Evolutionary conservation across 2,888 invertebrate species (phyloP).

Genomic region (Brenthis hecate): DNA sequence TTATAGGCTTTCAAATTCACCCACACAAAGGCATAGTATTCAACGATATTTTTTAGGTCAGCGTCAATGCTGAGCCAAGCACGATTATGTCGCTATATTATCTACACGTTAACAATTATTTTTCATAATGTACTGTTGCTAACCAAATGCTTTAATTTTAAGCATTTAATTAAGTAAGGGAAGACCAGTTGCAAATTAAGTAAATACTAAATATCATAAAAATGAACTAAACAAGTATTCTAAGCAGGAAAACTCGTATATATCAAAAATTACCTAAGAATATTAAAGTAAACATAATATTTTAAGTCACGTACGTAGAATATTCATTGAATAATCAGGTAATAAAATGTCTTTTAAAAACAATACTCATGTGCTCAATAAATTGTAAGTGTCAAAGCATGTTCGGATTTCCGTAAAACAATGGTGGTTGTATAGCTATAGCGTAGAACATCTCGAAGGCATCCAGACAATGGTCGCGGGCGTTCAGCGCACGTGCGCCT

Average conservation of each 20-base stretch:
- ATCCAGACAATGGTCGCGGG: conserved; percentile 58
- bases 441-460: conserved; percentile 33
- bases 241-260: too few relatives aligned
- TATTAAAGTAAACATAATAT: not conserved
- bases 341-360: conserved; percentile 32
- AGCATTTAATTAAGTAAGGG: too few relatives aligned
- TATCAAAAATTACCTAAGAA: too few relatives aligned
- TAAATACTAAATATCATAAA: too few relatives aligned
- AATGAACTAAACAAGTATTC: too few relatives aligned
- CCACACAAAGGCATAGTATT: conserved; percentile 53
- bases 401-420: conserved; percentile 74
- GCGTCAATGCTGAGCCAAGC: conserved; percentile 30
- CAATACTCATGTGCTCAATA: conserved; percentile 49
- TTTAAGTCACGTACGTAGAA: not conserved
- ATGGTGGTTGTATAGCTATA: conserved; percentile 50
- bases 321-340: conserved; percentile 7
- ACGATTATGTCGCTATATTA: conserved; percentile 12
- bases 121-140: too few relatives aligned
- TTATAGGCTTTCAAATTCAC: conserved; percentile 73
- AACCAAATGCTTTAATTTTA: too few relatives aligned
- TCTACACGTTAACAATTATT: not conserved
- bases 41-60: conserved; percentile 67
- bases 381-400: conserved; percentile 63
- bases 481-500: conserved; percentile 67
- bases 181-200: too few relatives aligned